A percentile compares a stretch with the other conserved stretches of the same genome.
These are phyloP conservation scores for Pelecanoides urinatrix DNA, from an alignment of 2,113 vertebrate genomes.

Conservation along the genomic window DNA sequence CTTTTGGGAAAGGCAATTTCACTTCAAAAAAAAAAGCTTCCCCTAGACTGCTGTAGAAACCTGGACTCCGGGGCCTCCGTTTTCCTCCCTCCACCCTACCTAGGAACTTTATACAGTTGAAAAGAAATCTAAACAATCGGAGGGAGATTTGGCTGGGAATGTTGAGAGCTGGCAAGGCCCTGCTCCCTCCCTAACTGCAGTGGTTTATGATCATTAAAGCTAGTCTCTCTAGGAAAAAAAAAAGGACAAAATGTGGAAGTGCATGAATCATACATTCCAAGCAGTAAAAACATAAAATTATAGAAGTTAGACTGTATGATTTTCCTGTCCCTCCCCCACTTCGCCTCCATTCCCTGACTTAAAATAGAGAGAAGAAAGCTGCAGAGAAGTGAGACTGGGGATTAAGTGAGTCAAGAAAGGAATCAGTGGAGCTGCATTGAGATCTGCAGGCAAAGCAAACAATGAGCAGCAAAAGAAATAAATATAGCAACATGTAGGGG, in stretches of 20 bases:
- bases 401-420: constrained; percentile 1
- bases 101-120: background rate
- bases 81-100: background rate
- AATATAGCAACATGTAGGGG: background rate
- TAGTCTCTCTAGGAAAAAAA: constrained; percentile 9
- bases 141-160: background rate
- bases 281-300: constrained; percentile 44
- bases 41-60: background rate
- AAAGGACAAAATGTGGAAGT: constrained; percentile 29
- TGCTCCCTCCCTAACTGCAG: background rate
- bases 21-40: rapidly evolving
- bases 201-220: constrained; percentile 5
- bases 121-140: constrained; percentile 3
- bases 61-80: background rate
- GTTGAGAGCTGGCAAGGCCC: background rate
- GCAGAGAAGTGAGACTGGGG: background rate
- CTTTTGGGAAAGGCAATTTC: background rate
- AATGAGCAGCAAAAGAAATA: background rate
- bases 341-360: background rate
- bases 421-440: background rate
- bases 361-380: constrained; percentile 30
- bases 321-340: constrained; percentile 11
- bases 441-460: background rate
- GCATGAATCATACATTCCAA: constrained; percentile 49
- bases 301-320: background rate